Evolutionary conservation across 2,113 vertebrate genomes (phyloP).

Genomic region (Macroglossus sobrinus): DNA sequence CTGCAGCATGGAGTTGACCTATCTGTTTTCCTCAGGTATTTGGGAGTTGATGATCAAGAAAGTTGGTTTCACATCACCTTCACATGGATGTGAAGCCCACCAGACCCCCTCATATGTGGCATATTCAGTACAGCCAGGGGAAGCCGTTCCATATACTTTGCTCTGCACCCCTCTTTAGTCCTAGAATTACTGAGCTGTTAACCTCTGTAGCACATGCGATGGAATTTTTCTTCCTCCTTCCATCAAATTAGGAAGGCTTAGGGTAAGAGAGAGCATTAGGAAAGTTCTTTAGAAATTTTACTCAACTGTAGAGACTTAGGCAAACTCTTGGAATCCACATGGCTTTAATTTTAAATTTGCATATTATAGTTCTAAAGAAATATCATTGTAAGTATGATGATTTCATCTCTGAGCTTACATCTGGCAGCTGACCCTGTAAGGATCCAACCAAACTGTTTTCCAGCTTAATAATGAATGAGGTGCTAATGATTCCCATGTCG

Average conservation of each 20-base stretch:
- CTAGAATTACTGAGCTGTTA: background rate
- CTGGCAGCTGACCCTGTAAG: constrained; percentile 41
- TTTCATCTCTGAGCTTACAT: constrained; percentile 37
- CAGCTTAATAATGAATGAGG: constrained; percentile 55
- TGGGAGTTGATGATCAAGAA: background rate
- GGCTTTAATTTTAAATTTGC: constrained; percentile 45
- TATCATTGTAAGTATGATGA: background rate
- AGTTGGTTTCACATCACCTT: background rate
- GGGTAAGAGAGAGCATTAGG: background rate
- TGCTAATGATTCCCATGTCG: constrained; percentile 57
- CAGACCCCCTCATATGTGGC: background rate
- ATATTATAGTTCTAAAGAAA: constrained; percentile 35
- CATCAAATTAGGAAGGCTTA: background rate
- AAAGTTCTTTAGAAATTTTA: constrained; percentile 5
- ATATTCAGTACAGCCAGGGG: background rate
- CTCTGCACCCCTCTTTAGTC: background rate
- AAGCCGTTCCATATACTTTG: background rate
- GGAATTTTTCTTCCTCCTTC: background rate
- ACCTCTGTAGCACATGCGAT: background rate
- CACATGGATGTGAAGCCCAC: rapidly evolving
- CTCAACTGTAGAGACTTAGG: background rate
- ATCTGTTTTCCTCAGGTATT: background rate
- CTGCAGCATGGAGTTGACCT: background rate
- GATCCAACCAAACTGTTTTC: constrained; percentile 45
- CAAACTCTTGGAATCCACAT: background rate